phyloP scores from a whole-genome alignment of 2,113 vertebrate genomes.

The Cyprinodon variegatus region DNA sequence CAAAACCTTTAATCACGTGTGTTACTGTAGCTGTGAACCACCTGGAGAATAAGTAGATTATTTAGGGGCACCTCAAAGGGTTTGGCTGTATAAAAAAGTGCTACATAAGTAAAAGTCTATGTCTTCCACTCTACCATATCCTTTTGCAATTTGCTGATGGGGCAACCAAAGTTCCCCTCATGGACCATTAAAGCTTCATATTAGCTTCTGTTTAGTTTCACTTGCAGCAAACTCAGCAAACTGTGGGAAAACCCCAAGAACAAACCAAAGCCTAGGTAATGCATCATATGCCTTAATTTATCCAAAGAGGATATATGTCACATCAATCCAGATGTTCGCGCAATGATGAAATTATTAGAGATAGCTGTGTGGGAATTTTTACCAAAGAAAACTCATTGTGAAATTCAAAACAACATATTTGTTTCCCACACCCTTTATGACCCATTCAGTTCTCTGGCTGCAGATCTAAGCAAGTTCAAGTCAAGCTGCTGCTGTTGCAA shows the following conservation, averaged over 20 bases:
- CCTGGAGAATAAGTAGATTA: background rate
- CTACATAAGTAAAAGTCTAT: background rate
- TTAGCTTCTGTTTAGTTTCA: constrained; percentile 45
- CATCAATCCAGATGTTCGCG: constrained; percentile 64
- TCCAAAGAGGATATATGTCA: constrained; percentile 52
- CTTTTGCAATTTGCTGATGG: constrained; percentile 41
- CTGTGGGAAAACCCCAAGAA: constrained; percentile 21
- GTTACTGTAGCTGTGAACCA: background rate
- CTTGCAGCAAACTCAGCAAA: constrained; percentile 38
- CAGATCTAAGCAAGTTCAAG: background rate
- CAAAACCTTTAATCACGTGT: background rate
- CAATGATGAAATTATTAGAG: constrained; percentile 40
- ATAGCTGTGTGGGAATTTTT: constrained; percentile 48
- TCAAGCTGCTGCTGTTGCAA: constrained; percentile 23
- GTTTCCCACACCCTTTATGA: background rate
- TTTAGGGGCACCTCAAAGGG: background rate
- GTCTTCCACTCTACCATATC: constrained; percentile 11
- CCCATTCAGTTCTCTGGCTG: background rate
- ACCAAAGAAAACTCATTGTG: constrained; percentile 12
- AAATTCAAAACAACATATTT: background rate
- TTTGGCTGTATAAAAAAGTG: background rate
- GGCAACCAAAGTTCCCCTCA: constrained; percentile 51
- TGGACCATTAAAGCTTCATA: constrained; percentile 45
- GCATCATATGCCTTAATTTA: constrained; percentile 51
- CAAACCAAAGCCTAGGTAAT: constrained; percentile 23